A percentile compares a stretch with the other conserved stretches of the same genome.
Conservation (phyloP, 2,113 vertebrate genomes). For the Colossoma macropomum region DNA sequence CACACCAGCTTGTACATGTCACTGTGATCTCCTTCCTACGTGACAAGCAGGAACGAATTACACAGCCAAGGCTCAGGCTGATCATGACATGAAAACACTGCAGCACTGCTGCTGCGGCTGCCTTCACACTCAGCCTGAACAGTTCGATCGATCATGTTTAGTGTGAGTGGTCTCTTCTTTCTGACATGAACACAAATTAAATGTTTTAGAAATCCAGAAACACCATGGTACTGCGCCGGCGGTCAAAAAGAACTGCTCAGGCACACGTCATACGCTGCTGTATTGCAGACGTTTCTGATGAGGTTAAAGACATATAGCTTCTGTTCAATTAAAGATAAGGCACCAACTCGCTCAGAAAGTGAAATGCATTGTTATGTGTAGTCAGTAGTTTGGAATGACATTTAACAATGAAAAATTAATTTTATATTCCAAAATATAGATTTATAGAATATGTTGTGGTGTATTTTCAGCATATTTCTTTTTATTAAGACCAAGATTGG, state of each 20-base stretch:
- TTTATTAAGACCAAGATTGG: too few species aligned
- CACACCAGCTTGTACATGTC: background rate
- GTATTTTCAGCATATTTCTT: too few species aligned
- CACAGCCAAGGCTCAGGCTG: background rate
- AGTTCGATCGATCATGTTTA: background rate
- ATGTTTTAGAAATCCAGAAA: background rate
- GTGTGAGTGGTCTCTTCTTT: background rate
- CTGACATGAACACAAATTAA: background rate
- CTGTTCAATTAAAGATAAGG: too few species aligned
- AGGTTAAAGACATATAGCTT: too few species aligned
- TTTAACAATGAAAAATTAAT: too few species aligned
- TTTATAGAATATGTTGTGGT: too few species aligned
- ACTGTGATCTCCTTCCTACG: background rate
- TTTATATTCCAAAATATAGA: too few species aligned
- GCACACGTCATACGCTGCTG: too few species aligned
- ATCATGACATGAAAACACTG: background rate
- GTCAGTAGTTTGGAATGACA: too few species aligned
- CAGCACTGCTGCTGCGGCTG: conserved; percentile 3
- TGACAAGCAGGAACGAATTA: background rate
- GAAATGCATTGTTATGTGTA: too few species aligned
- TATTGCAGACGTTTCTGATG: too few species aligned
- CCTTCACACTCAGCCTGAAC: background rate
- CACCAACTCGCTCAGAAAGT: too few species aligned
- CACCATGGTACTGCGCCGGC: background rate
- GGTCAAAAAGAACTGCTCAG: background rate